Conservation (phyloP, 64 coral and sea anemone species). For the Montipora capricornis region DNA sequence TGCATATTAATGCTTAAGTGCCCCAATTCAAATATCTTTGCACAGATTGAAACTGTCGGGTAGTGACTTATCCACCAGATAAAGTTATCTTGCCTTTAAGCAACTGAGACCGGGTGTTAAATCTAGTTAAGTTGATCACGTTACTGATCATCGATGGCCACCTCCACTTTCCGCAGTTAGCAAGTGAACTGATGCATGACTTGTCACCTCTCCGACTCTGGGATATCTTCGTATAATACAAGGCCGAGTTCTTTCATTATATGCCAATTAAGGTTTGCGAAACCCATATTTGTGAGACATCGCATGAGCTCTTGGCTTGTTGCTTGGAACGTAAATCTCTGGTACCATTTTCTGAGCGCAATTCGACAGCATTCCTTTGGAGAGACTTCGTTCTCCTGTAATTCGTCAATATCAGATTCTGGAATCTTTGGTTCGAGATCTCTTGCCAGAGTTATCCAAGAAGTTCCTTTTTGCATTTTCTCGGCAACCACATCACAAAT, state of each 20-base stretch:
- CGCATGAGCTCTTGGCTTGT: neutral
- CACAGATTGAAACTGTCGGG: no score
- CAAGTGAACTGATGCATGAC: neutral
- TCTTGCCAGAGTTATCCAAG: constrained; percentile 5
- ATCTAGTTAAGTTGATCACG: no score
- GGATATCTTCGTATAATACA: neutral
- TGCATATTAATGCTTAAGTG: no score
- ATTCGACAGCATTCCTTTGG: neutral
- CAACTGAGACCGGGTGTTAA: no score
- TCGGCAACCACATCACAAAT: constrained; percentile 4
- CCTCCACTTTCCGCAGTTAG: no score
- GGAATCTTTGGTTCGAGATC: neutral
- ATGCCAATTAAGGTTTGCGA: constrained; percentile 14
- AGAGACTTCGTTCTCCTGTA: neutral
- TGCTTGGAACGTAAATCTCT: neutral
- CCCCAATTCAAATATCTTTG: no score
- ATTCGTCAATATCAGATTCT: neutral
- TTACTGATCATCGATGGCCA: no score
- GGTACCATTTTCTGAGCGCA: neutral
- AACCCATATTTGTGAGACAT: constrained; percentile 33
- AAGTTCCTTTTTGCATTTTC: neutral
- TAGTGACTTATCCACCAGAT: no score
- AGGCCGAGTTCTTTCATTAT: constrained; percentile 29
- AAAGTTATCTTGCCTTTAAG: no score
- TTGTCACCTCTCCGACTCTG: neutral